Evolutionary conservation across 2,113 vertebrate genomes (phyloP).

Genomic region (Bos javanicus): DNA sequence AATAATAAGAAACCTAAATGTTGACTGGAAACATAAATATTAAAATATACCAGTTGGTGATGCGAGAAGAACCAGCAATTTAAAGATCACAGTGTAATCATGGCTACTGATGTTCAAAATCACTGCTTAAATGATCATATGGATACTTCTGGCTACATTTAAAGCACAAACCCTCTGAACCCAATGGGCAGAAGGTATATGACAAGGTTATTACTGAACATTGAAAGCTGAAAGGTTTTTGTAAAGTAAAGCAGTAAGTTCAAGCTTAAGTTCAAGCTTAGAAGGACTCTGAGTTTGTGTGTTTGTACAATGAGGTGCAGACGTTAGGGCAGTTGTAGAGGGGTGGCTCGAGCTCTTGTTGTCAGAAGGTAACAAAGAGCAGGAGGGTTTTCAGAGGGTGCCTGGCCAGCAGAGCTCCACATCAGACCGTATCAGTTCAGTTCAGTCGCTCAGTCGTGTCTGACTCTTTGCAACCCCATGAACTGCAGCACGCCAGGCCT

Average conservation of each 20-base stretch:
- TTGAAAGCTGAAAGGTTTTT: background rate
- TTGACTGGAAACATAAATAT: background rate
- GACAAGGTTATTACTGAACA: background rate
- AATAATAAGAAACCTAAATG: background rate
- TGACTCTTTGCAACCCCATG: background rate
- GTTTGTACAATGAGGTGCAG: background rate
- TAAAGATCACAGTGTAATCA: background rate
- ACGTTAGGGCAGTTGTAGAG: background rate
- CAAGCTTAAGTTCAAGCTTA: background rate
- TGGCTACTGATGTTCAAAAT: background rate
- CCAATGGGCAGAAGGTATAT: background rate
- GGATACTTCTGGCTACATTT: background rate
- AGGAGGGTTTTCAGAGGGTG: background rate
- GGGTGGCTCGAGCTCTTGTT: accelerated
- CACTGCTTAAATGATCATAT: background rate
- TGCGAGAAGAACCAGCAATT: background rate
- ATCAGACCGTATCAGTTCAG: background rate
- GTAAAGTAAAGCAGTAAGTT: background rate
- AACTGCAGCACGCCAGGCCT: background rate
- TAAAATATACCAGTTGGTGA: background rate
- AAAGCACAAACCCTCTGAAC: background rate
- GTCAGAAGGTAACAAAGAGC: background rate
- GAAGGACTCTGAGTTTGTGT: background rate
- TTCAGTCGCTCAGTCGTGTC: background rate
- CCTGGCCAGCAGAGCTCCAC: background rate